Evolutionary conservation across 1,140 invertebrate genomes (phyloP).

Genomic region (Drosophila sechellia): DNA sequence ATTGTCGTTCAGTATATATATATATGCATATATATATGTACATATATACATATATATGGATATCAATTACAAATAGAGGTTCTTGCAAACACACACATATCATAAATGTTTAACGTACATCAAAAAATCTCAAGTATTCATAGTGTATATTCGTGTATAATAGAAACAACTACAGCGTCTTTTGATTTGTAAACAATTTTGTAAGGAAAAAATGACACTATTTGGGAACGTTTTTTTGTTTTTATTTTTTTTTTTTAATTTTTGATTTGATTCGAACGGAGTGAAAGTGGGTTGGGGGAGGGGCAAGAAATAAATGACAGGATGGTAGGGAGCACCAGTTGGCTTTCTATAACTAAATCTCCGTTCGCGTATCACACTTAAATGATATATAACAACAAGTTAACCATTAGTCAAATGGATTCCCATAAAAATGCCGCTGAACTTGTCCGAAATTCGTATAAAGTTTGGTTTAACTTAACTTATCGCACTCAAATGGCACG

Average conservation of each 20-base stretch:
- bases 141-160: slow-evolving; percentile 26
- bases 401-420: slow-evolving; percentile 2
- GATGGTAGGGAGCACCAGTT: neutral
- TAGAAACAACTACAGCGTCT: slow-evolving; percentile 17
- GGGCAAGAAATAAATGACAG: neutral
- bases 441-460: slow-evolving; percentile 33
- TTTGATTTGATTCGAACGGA: slow-evolving; percentile 28
- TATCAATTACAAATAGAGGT: slow-evolving; percentile 22
- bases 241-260: neutral
- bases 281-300: neutral
- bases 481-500: slow-evolving; percentile 7
- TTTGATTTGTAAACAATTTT: slow-evolving; percentile 45
- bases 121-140: slow-evolving; percentile 12
- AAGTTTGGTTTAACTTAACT: slow-evolving; percentile 20
- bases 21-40: neutral
- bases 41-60: neutral
- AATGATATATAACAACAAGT: slow-evolving; percentile 22
- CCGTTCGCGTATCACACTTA: slow-evolving; percentile 33
- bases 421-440: slow-evolving; percentile 12
- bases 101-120: slow-evolving; percentile 28
- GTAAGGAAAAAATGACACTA: slow-evolving; percentile 7
- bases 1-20: slow-evolving; percentile 4
- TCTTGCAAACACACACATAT: slow-evolving; percentile 23
- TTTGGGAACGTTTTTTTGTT: neutral
- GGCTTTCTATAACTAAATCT: slow-evolving; percentile 19